Percentiles rank a stretch among this genome's conserved stretches.
Evolutionary conservation across 2,113 vertebrate genomes (phyloP).

Genomic region (Euleptes europaea): DNA sequence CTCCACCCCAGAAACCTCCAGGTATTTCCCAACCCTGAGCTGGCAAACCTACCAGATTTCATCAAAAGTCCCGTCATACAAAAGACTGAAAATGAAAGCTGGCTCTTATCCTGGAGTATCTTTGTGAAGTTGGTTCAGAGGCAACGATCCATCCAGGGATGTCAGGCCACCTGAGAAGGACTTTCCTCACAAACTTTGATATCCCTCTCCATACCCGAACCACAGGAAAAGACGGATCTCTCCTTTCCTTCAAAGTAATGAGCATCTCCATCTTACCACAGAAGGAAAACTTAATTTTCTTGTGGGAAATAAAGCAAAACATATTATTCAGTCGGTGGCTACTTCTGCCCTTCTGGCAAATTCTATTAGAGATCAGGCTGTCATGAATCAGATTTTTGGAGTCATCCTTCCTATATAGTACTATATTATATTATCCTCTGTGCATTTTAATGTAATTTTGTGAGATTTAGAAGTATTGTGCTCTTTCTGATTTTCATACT

Average conservation of each 20-base stretch:
- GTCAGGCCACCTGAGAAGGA: not conserved
- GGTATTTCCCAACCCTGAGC: too few species aligned
- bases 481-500: not conserved
- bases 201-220: not conserved
- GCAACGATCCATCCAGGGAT: not conserved
- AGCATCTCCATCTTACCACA: not conserved
- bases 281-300: constrained; percentile 4
- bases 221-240: not conserved
- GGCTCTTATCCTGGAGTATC: not conserved
- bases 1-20: too few species aligned
- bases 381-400: not conserved
- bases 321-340: not conserved
- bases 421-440: not conserved
- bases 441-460: constrained; percentile 6
- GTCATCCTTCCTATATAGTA: not conserved
- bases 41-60: too few species aligned
- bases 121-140: not conserved
- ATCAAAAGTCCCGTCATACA: not conserved
- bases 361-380: not conserved
- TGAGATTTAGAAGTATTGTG: not conserved
- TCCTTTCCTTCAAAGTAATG: not conserved
- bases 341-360: constrained; percentile 10
- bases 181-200: not conserved
- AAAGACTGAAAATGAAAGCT: not conserved
- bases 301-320: not conserved